These are phyloP conservation scores for Leucozona laternaria DNA, from an alignment of 2,888 invertebrate genomes.

Conservation along the genomic window DNA sequence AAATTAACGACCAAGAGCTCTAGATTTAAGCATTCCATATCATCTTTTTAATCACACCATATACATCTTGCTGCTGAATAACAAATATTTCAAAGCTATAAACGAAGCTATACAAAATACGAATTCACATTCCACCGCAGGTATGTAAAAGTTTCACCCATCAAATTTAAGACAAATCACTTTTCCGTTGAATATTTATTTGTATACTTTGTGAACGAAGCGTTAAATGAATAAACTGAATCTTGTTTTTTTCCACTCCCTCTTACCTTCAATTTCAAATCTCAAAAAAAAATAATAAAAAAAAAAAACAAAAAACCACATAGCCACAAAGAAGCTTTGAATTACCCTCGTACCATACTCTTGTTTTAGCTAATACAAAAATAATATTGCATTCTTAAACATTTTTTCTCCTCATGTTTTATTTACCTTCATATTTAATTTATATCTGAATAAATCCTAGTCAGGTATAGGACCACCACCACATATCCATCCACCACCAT, in stretches of 20 bases:
- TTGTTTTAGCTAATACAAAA: background rate
- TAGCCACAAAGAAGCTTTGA: background rate
- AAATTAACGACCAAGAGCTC: no score
- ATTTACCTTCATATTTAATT: slow-evolving; percentile 70
- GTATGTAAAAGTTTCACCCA: background rate
- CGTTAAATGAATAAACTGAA: slow-evolving; percentile 4
- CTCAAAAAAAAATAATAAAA: background rate
- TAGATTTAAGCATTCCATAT: no score
- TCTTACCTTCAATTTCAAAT: background rate
- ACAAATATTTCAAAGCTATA: background rate
- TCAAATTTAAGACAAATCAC: background rate
- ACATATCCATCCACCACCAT: background rate
- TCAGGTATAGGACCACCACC: background rate
- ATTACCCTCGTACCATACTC: background rate
- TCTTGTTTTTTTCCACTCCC: background rate
- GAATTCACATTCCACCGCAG: background rate
- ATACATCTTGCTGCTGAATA: no score
- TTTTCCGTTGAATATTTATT: background rate
- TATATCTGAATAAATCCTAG: slow-evolving; percentile 66
- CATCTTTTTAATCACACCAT: no score
- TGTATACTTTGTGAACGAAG: background rate
- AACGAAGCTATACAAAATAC: background rate
- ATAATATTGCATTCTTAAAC: slow-evolving; percentile 46
- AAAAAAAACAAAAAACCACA: slow-evolving; percentile 10
- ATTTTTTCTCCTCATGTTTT: slow-evolving; percentile 67